Conservation (phyloP, 2,113 vertebrate species). For the Corvus moneduloides region DNA sequence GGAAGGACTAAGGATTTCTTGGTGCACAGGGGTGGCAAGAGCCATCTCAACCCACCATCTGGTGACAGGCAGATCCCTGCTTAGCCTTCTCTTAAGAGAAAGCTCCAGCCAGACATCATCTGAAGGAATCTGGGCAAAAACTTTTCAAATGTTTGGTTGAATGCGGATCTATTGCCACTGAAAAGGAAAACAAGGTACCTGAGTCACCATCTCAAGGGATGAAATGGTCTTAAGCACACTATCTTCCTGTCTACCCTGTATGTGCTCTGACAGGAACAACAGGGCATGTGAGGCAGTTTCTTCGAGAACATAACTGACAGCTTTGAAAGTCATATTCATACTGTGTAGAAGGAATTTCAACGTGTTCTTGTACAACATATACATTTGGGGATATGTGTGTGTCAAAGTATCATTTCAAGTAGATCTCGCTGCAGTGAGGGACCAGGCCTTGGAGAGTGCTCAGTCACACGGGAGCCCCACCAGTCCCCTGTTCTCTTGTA, state of each 20-base stretch:
- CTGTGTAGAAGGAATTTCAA: neutral
- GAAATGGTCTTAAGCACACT: neutral
- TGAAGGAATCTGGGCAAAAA: neutral
- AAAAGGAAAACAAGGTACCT: neutral
- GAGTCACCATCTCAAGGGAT: neutral
- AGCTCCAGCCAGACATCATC: neutral
- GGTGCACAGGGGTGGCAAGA: neutral
- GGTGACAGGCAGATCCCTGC: neutral
- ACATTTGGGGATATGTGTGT: neutral
- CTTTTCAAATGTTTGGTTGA: neutral
- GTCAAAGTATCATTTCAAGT: neutral
- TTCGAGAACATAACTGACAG: neutral
- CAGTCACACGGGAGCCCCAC: neutral
- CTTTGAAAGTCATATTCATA: neutral
- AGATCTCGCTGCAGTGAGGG: neutral
- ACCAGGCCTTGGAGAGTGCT: neutral
- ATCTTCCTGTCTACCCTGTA: neutral
- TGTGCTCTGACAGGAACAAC: neutral
- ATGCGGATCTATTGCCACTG: neutral
- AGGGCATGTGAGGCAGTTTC: neutral
- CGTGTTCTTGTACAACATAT: neutral
- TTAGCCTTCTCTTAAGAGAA: neutral
- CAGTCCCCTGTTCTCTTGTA: neutral
- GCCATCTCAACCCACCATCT: neutral
- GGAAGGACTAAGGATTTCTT: neutral